Evolutionary conservation across 2,888 invertebrate species (phyloP).

Genomic region (Masnerella sp.): DNA sequence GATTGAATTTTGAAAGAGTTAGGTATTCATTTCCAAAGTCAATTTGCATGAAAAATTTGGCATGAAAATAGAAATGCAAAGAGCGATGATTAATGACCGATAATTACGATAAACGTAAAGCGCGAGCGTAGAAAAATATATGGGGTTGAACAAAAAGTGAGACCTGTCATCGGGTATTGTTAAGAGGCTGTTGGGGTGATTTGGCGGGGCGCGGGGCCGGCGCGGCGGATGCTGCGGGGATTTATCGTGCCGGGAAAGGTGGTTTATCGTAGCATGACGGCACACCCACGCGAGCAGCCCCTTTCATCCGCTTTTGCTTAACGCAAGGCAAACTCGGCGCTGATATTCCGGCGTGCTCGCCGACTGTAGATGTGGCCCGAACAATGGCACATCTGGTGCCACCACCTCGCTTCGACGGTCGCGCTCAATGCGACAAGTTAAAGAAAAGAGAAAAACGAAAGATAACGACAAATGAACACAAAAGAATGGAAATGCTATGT

Average conservation of each 20-base stretch:
- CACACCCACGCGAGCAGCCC: conserved; percentile 69
- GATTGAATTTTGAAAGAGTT: no score
- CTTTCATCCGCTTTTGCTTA: conserved; percentile 62
- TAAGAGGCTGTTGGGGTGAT: conserved; percentile 65
- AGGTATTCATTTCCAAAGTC: no score
- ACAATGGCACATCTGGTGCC: conserved; percentile 61
- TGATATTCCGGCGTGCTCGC: conserved; percentile 52
- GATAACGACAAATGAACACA: conserved; percentile 50
- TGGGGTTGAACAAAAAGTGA: conserved; percentile 68
- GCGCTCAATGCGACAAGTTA: conserved; percentile 58
- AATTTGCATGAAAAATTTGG: no score
- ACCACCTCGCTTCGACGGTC: conserved; percentile 61
- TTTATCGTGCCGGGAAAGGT: conserved; percentile 63
- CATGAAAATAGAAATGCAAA: no score
- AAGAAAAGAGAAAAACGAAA: conserved; percentile 53
- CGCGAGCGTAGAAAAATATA: conserved; percentile 30
- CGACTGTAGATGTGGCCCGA: conserved; percentile 53
- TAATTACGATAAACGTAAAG: conserved; percentile 46
- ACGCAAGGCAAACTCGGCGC: conserved; percentile 53
- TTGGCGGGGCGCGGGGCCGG: conserved; percentile 56
- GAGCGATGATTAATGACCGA: conserved; percentile 48
- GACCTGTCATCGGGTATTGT: conserved; percentile 71
- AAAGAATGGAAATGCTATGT: conserved; percentile 25
- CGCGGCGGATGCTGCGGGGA: conserved; percentile 64
- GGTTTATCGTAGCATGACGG: conserved; percentile 70